phyloP scores from a whole-genome alignment of 2,113 vertebrate genomes.

The Equus przewalskii region DNA sequence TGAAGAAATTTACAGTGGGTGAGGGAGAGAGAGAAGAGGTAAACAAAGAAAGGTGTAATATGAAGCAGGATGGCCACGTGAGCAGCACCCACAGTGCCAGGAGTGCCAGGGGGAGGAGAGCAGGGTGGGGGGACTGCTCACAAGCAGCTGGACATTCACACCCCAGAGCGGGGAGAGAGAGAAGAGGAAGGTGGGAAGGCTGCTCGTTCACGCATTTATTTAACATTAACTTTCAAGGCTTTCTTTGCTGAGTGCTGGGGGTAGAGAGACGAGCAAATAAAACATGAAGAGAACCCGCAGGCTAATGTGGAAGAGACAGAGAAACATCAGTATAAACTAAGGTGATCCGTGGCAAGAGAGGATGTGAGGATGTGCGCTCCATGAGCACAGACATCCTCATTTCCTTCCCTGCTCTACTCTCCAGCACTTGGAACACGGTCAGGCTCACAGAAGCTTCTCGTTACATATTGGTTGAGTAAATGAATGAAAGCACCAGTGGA shows the following conservation, averaged over 20 bases:
- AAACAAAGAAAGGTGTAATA: constrained; percentile 38
- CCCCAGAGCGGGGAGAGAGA: fast-evolving
- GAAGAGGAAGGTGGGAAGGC: neutral
- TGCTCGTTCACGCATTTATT: neutral
- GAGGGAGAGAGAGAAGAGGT: neutral
- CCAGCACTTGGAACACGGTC: neutral
- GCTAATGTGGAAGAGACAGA: neutral
- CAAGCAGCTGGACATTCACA: too few species aligned
- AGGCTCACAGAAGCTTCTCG: neutral
- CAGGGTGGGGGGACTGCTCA: fast-evolving
- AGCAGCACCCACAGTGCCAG: neutral
- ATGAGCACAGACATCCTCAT: fast-evolving
- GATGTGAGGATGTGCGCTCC: neutral
- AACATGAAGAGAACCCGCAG: neutral
- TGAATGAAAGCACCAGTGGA: neutral
- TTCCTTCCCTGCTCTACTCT: neutral
- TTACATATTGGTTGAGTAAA: neutral
- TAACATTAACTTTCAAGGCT: neutral
- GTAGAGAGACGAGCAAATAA: neutral
- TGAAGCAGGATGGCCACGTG: neutral
- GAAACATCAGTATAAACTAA: neutral
- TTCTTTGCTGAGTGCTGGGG: neutral
- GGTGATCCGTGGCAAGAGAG: neutral
- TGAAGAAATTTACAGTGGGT: constrained; percentile 30
- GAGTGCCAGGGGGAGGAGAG: neutral